Evolutionary conservation across 2,113 vertebrate species (phyloP), one percentile per base, ranked within the genome.

Genomic region (Poecile atricapillus): DNA sequence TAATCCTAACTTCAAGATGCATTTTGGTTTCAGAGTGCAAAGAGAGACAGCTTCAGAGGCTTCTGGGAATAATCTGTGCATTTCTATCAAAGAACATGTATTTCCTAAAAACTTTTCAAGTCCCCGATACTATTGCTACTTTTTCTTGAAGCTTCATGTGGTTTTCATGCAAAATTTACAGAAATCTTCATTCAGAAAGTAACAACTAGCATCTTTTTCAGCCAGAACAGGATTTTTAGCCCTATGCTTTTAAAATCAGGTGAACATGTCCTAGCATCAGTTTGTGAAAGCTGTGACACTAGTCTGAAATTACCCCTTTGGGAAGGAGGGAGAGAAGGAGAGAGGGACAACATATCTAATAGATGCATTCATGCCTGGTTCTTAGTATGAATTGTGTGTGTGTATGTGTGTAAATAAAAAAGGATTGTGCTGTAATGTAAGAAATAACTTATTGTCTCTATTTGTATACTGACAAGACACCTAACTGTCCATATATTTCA

Each of bases 91-190:
- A 89, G 79, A 47, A 2, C 3, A 11, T 2, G 0, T 67, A 28
- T 23, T 46, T 79, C 25, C 8, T 19, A 20, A 79, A 79, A 71
- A 15, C 5, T 64, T 83, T 73, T 35, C 2, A 47, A 69, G 13
- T 49, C 31, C 13, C 74, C 24, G 1, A 49, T 44, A 27, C 1
- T 62, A 8, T 60, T 39, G 4, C 15, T 1, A 1, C 4, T 56
- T 64, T 5, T 21, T 74, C 5, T 13, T 60, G 12, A 80, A 71
- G 2, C 13, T 88, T 71, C 37, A 60, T 63, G 18, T n/a, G 9
- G 4, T 35, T 80, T 13, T 10, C 55, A 14, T 52, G 12, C 5
- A 56, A 35, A 80, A 5, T 13, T 52, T 73, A 55, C 7, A 64
- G 9, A 68, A 80, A 33, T 8, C 17, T 80, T 89, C 69, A n/a